phyloP scores from a whole-genome alignment of 2,113 vertebrate species.

The Microcebus griseorufus region DNA sequence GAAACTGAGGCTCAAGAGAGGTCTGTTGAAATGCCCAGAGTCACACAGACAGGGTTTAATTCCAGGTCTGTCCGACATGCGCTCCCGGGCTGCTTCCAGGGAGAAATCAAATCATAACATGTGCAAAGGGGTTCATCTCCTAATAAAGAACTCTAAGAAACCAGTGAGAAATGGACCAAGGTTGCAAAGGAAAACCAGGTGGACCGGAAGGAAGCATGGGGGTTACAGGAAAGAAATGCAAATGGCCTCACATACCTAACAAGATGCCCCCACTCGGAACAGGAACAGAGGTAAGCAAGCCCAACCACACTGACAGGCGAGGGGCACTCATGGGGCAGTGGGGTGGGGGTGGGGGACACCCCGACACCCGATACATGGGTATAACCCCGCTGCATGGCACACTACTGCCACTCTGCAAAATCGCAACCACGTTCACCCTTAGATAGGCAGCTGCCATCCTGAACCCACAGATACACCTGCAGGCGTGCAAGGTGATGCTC shows the following conservation, averaged over 20 bases:
- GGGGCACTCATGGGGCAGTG: background rate
- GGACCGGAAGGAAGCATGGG: background rate
- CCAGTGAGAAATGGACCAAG: background rate
- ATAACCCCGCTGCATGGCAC: rapidly evolving
- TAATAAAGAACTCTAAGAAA: background rate
- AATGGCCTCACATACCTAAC: too few relatives aligned
- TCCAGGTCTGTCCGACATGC: background rate
- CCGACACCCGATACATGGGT: background rate
- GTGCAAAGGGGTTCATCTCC: background rate
- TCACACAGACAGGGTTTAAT: background rate
- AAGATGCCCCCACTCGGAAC: background rate
- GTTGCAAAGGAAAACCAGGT: background rate
- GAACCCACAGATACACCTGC: background rate
- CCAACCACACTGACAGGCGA: too few relatives aligned
- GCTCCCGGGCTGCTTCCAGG: background rate
- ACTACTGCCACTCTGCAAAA: rapidly evolving
- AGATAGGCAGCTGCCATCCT: rapidly evolving
- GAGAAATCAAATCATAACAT: background rate
- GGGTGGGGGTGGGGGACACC: background rate
- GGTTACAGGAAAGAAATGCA: background rate
- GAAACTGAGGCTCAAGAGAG: background rate
- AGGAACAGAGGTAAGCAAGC: background rate
- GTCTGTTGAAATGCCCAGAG: background rate
- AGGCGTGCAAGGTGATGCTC: rapidly evolving
- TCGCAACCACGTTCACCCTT: rapidly evolving